Evolutionary conservation across 2,888 invertebrate genomes (phyloP).

Genomic region (Chironomus tentans): DNA sequence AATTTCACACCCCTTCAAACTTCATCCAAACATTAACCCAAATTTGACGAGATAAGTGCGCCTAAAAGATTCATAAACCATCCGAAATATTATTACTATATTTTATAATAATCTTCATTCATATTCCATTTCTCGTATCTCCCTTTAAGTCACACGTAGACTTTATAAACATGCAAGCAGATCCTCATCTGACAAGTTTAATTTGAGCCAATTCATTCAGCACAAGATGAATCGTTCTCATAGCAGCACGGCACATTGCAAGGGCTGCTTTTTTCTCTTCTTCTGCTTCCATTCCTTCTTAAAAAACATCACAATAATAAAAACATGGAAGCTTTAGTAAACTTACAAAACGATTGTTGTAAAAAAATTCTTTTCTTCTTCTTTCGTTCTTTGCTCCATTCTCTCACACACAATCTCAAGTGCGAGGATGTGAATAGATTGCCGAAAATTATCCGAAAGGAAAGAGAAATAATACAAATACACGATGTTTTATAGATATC

Average conservation of each 20-base stretch:
- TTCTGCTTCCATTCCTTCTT: neutral
- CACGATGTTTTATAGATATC: neutral
- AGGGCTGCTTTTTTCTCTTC: neutral
- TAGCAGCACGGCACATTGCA: too few species aligned
- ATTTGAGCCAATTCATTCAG: neutral
- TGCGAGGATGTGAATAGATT: neutral
- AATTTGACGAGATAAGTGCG: too few species aligned
- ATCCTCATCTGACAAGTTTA: constrained; percentile 3
- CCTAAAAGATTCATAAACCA: too few species aligned
- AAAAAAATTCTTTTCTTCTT: neutral
- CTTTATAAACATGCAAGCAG: neutral
- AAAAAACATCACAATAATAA: neutral
- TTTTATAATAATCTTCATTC: too few species aligned
- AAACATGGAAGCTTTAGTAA: neutral
- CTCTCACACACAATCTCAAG: neutral
- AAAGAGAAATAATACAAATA: neutral
- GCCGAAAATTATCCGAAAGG: constrained; percentile 3
- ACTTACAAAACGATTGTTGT: neutral
- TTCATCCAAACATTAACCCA: too few species aligned
- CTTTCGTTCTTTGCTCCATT: neutral
- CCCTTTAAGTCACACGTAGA: neutral
- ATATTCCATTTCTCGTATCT: too few species aligned
- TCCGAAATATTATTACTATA: too few species aligned
- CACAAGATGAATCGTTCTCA: neutral
- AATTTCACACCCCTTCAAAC: too few species aligned